Base-by-base conservation (phyloP, 2,888 invertebrate genomes). In the Drosophila kuntzei region DNA sequence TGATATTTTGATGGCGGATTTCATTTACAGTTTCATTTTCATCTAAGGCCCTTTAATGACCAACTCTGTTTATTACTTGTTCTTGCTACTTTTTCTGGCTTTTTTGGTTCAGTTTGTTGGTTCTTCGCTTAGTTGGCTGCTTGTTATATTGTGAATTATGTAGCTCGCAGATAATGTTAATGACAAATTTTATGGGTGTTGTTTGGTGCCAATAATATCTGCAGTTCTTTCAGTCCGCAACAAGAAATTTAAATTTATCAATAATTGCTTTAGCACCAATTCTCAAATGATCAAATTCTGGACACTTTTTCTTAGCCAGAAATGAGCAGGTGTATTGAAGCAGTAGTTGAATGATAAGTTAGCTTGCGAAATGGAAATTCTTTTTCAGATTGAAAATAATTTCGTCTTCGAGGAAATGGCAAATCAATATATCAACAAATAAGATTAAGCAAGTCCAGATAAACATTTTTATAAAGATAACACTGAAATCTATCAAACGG, bases 1-100 rank as follows among this genome's bases (percentile, higher is more conserved):
- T 87, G 86, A 82, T 79, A 78, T 78, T 65, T 63, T 78, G 79
- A 85, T 82, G 86, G 64, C 47, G 65, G 63, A 78, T 63, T 71
- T 71, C 66, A 75, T 69, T 71, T 70, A 63, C 59, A 78, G 64
- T 76, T 78, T 70, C 77, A 65, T 65, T 70, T 43, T 65, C 37
- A 36, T 54, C 72, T 39, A 53, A 61, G 69, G 59, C 69, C 25
- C 77, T 62, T 72, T 66, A 69, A 69, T 70, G 46, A 43, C 55
- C 66, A 60, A 57, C 71, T 60, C 37, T 34, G 51, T 67, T 55
- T 73, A 60, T 54, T 59, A 37, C 61, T 67, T 62, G 55, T 50
- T 46, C 29, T 43, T 37, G 18, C 12, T 16, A 22, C 29, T 64
- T 74, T 60, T 60, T 18, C 41, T 8, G 2, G 36, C 59, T 67